Conservation (phyloP, 2,888 invertebrate genomes). For the Protodeltote pygarga region DNA sequence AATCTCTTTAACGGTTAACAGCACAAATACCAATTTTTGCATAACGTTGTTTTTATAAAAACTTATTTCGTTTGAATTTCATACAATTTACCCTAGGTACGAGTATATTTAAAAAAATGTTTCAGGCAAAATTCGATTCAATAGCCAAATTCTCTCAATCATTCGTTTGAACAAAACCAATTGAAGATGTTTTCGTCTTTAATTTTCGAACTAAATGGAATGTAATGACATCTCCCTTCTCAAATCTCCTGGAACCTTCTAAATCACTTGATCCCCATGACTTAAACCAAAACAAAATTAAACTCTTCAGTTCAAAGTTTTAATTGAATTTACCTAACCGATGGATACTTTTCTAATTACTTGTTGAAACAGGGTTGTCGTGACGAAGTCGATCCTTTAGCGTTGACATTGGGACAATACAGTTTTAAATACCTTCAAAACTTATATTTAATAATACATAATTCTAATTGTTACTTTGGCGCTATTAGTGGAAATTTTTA, state of each 20-base stretch:
- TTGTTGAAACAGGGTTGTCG: slow-evolving; percentile 45
- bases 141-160: too few species aligned
- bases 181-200: slow-evolving; percentile 20
- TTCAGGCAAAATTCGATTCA: too few species aligned
- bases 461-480: too few species aligned
- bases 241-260: slow-evolving; percentile 28
- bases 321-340: slow-evolving; percentile 68
- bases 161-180: slow-evolving; percentile 20
- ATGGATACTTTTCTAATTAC: slow-evolving; percentile 69
- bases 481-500: too few species aligned
- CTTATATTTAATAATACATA: background rate
- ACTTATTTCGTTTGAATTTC: too few species aligned
- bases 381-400: background rate
- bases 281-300: slow-evolving; percentile 50
- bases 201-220: slow-evolving; percentile 34
- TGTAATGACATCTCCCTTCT: slow-evolving; percentile 26
- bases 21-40: too few species aligned
- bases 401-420: background rate
- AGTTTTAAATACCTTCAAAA: background rate
- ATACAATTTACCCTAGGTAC: too few species aligned
- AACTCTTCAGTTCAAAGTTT: slow-evolving; percentile 62
- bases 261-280: slow-evolving; percentile 40
- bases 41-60: too few species aligned
- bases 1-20: too few species aligned
- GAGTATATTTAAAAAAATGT: too few species aligned